These are phyloP conservation scores for Scaptomyza polygonia DNA, from an alignment of 2,888 invertebrate genomes.

Conservation along the genomic window DNA sequence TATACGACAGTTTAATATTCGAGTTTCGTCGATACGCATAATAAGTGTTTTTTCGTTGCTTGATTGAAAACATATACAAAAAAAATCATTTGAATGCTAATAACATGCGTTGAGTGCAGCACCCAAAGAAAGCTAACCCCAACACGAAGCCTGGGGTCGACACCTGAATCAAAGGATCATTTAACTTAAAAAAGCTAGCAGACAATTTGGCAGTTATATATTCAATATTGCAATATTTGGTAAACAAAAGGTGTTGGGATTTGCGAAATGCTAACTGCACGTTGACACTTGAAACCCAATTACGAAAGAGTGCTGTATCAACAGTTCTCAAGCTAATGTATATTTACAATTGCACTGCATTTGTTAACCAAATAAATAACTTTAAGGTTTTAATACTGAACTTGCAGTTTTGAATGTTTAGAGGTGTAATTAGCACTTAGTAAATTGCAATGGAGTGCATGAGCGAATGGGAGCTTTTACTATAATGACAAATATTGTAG, in stretches of 20 bases:
- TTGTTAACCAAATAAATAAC: slow-evolving; percentile 1
- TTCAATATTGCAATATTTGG: slow-evolving; percentile 41
- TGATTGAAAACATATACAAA: not conserved
- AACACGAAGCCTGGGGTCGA: too few relatives aligned
- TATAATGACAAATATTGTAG: slow-evolving; percentile 5
- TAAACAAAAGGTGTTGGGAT: slow-evolving; percentile 16
- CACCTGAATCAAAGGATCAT: not conserved
- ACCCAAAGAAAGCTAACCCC: not conserved
- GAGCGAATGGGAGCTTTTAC: slow-evolving; percentile 13
- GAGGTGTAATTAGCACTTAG: slow-evolving; percentile 45
- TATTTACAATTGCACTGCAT: slow-evolving; percentile 1
- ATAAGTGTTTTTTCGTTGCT: slow-evolving; percentile 2
- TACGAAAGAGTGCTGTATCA: slow-evolving; percentile 26
- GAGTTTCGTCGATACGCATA: slow-evolving; percentile 14
- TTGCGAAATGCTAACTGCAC: not conserved
- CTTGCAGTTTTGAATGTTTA: slow-evolving; percentile 5
- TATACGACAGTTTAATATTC: slow-evolving; percentile 6
- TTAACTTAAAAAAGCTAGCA: too few relatives aligned
- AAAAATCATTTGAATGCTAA: slow-evolving; percentile 28
- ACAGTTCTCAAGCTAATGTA: slow-evolving; percentile 30
- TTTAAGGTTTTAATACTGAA: not conserved
- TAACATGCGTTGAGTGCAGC: slow-evolving; percentile 5
- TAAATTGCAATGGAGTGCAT: slow-evolving; percentile 40
- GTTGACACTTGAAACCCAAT: slow-evolving; percentile 6
- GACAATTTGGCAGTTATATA: slow-evolving; percentile 1